Evolutionary conservation across 2,797 vertebrate species (phyloP), one percentile per base, ranked within the genome.

Genomic region (Anabas testudineus): DNA sequence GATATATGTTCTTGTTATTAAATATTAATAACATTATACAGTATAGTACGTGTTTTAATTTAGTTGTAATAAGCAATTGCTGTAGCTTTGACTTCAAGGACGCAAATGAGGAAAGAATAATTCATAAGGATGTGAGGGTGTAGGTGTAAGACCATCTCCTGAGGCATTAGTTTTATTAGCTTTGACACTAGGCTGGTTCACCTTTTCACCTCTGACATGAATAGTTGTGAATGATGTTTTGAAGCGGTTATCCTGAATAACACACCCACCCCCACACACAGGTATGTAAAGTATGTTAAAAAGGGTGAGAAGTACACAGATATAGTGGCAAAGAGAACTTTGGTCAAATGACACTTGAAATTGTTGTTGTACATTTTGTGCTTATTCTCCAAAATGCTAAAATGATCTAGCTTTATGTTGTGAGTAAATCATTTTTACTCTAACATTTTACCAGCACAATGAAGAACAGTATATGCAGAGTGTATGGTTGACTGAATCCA

Each of bases 141-240:
- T 37, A n/a, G 34, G 47, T 24, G 1, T 39, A 14, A 32, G 54
- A 36, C 36, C 68, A 47, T 21, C 21, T 15, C 55, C 3, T 10
- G 7, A 41, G 9, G 10, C 46, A 19, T 37, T 43, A 18, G 2
- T 19, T 47, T 39, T 28, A 37, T 21, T 45, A 22, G 3, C 15
- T 47, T 39, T 39, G 5, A 53, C 18, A 46, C 42, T 48, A 10
- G 5, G 47, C 0, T 4, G 14, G 22, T 51, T n/a, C 22, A 41
- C 48, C 43, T 67, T 22, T 57, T 7, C 22, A 28, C 7, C 28
- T 61, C 6, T 49, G 58, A 67, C 52, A 58, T 39, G 36, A 69
- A 19, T 6, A 71, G n/a, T n/a, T 10, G 34, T 56, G 26, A 61
- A 45, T 19, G 15, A 34, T 56, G 22, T 45, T 59, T 64, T 32